Conservation (phyloP, 2,888 invertebrate genomes). For the Cecidostiba fungosa region DNA sequence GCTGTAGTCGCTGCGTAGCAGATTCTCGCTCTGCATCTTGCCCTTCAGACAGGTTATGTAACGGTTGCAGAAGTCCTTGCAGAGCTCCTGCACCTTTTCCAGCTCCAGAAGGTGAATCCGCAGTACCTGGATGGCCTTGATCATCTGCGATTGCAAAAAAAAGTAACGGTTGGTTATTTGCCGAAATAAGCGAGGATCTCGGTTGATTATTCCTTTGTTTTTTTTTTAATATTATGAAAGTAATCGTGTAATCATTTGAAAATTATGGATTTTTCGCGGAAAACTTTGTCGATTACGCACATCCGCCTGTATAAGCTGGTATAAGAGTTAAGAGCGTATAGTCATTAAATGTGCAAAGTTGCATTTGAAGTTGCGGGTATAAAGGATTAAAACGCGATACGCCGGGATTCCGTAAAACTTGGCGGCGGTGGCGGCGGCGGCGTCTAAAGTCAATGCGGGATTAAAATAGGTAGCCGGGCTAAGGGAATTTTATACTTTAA, state of each 20-base stretch:
- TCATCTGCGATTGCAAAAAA: constrained; percentile 84
- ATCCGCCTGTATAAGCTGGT: neutral
- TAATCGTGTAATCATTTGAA: neutral
- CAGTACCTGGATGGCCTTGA: constrained; percentile 93
- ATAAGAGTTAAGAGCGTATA: constrained; percentile 25
- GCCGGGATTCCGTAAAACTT: constrained; percentile 59
- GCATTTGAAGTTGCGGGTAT: constrained; percentile 58
- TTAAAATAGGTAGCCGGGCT: constrained; percentile 58
- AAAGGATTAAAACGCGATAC: constrained; percentile 61
- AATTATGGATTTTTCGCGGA: neutral
- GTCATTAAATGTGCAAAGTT: constrained; percentile 58
- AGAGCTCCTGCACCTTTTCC: constrained; percentile 96
- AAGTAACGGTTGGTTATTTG: neutral
- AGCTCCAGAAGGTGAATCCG: constrained; percentile 95
- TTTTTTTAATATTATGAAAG: constrained; percentile 42
- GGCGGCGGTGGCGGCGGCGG: neutral
- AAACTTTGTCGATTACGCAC: constrained; percentile 49
- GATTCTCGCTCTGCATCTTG: constrained; percentile 94
- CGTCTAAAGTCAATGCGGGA: constrained; percentile 56
- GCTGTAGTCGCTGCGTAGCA: constrained; percentile 90
- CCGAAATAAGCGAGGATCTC: constrained; percentile 19
- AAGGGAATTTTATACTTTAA: constrained; percentile 54
- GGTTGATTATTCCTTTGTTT: constrained; percentile 35
- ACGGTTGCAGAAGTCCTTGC: constrained; percentile 96
- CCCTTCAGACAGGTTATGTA: constrained; percentile 95